Percentiles rank a stretch among this genome's conserved stretches.
These are phyloP conservation scores for Nothocercus nigrocapillus DNA, from an alignment of 2,113 vertebrate genomes.

Conservation along the genomic window DNA sequence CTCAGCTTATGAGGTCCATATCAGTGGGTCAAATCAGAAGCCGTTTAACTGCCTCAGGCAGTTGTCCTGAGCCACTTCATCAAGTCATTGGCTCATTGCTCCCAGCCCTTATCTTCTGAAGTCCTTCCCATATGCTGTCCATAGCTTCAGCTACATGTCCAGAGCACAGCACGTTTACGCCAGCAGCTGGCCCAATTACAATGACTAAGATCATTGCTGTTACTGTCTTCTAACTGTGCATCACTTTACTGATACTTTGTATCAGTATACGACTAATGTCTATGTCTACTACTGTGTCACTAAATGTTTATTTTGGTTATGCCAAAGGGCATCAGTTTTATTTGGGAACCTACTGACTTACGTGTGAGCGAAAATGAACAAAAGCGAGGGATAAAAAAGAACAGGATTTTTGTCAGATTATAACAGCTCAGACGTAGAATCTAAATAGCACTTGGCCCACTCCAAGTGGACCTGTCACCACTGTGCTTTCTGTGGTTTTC, in stretches of 20 bases:
- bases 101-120: background rate
- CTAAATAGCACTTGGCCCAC: background rate
- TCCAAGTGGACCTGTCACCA: background rate
- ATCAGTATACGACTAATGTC: too few relatives aligned
- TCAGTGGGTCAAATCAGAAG: background rate
- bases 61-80: background rate
- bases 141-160: background rate
- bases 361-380: background rate
- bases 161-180: background rate
- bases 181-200: background rate
- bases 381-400: background rate
- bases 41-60: background rate
- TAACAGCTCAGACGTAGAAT: background rate
- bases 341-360: background rate
- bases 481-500: background rate
- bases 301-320: background rate
- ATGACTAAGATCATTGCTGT: background rate
- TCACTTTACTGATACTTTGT: background rate
- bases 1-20: background rate
- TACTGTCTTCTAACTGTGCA: background rate
- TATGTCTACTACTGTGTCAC: background rate
- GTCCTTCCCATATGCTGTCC: background rate
- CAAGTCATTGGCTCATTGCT: background rate
- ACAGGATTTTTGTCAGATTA: background rate
- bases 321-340: background rate